A percentile compares a stretch with the other conserved stretches of the same genome.
Evolutionary conservation across 1,140 invertebrate genomes (phyloP).

Genomic region (Drosophila ohnishii): DNA sequence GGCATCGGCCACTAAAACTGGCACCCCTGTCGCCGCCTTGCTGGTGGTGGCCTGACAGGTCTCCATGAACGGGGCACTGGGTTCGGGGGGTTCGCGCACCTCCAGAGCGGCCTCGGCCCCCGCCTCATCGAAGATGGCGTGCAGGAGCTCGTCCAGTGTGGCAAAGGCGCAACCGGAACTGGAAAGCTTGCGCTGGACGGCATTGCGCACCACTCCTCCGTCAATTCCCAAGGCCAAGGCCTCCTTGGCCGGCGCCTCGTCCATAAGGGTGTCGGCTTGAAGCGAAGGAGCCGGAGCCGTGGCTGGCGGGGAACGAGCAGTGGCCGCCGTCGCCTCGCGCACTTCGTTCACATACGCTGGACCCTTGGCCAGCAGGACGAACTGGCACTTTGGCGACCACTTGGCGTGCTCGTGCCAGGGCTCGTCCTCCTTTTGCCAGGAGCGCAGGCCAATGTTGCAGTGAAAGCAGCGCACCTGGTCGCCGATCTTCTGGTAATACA

Average conservation of each 20-base stretch:
- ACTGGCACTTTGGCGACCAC: slow-evolving; percentile 94
- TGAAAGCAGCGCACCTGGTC: slow-evolving; percentile 94
- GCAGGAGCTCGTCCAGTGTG: slow-evolving; percentile 87
- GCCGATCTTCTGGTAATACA: slow-evolving; percentile 88
- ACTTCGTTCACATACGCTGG: slow-evolving; percentile 88
- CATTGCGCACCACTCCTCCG: slow-evolving; percentile 86
- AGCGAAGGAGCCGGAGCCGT: slow-evolving; percentile 17
- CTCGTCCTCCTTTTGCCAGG: slow-evolving; percentile 93
- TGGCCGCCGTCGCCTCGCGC: slow-evolving; percentile 32
- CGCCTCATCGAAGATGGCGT: slow-evolving; percentile 86
- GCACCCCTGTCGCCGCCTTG: slow-evolving; percentile 42
- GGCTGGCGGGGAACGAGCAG: slow-evolving; percentile 29
- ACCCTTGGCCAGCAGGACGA: slow-evolving; percentile 90
- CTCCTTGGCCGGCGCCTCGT: slow-evolving; percentile 84
- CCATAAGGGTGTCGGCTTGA: slow-evolving; percentile 83
- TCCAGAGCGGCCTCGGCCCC: slow-evolving; percentile 44
- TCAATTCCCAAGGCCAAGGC: slow-evolving; percentile 89
- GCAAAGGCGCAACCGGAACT: slow-evolving; percentile 84
- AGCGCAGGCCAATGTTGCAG: slow-evolving; percentile 93
- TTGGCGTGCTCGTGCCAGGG: slow-evolving; percentile 95
- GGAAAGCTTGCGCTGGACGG: slow-evolving; percentile 82
- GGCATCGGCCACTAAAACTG: slow-evolving; percentile 1
- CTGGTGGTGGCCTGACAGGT: slow-evolving; percentile 56
- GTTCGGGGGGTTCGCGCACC: slow-evolving; percentile 40
- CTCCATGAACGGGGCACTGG: slow-evolving; percentile 23